Conservation (phyloP, 1,140 invertebrate genomes). For the Rhynchophorus ferrugineus region DNA sequence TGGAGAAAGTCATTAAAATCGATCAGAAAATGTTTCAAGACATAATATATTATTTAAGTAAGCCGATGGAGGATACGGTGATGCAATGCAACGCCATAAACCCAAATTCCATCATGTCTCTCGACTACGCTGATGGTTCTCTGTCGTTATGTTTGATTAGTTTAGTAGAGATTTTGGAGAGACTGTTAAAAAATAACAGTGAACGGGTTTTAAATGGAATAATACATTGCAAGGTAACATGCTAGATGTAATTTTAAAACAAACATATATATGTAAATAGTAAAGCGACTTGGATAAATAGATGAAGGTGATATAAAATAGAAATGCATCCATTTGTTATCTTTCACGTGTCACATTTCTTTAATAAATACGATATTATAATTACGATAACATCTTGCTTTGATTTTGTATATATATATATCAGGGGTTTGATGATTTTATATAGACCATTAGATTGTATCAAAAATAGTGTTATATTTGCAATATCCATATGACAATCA, state of each 20-base stretch:
- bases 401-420: background rate
- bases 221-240: background rate
- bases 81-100: background rate
- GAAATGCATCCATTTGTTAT: background rate
- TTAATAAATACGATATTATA: background rate
- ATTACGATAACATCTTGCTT: background rate
- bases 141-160: slow-evolving; percentile 2
- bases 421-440: background rate
- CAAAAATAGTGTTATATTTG: background rate
- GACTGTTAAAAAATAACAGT: slow-evolving; percentile 6
- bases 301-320: background rate
- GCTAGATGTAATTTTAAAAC: background rate
- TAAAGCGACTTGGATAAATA: background rate
- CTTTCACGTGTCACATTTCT: background rate
- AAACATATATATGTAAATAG: background rate
- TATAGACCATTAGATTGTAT: background rate
- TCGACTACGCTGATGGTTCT: background rate
- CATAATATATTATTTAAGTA: background rate
- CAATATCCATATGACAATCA: background rate
- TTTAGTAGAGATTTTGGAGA: slow-evolving; percentile 10
- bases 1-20: background rate
- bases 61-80: slow-evolving; percentile 2
- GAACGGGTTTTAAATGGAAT: background rate
- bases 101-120: background rate
- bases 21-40: slow-evolving; percentile 3